Evolutionary conservation across 1,140 invertebrate genomes (phyloP).

Genomic region (Drosophila subobscura): DNA sequence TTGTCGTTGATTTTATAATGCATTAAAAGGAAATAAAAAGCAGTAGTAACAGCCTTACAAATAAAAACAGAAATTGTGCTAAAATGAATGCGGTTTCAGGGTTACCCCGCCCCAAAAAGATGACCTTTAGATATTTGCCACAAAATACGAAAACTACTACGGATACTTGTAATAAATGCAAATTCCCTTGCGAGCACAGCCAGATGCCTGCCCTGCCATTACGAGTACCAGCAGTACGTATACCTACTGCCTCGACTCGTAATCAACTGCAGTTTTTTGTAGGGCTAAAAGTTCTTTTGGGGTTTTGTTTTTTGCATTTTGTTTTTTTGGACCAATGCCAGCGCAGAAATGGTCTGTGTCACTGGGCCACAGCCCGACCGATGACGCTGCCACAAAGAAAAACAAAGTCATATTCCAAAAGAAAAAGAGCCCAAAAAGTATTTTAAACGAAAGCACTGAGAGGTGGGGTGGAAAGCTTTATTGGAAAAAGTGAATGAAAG

Average conservation of each 20-base stretch:
- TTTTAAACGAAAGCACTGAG: not conserved
- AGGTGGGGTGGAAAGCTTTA: too few species aligned
- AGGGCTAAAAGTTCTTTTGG: not conserved
- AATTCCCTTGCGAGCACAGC: constrained; percentile 4
- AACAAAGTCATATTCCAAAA: constrained; percentile 14
- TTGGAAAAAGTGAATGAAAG: too few species aligned
- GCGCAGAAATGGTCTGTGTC: constrained; percentile 43
- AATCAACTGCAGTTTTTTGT: constrained; percentile 5
- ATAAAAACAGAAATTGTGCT: not conserved
- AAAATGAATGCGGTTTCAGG: constrained; percentile 11
- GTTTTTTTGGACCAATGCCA: constrained; percentile 43
- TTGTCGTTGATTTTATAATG: constrained; percentile 17
- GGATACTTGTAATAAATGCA: constrained; percentile 8
- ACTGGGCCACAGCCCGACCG: constrained; percentile 18
- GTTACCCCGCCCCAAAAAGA: not conserved
- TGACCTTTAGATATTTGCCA: constrained; percentile 4
- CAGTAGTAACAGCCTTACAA: not conserved
- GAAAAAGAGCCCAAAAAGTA: constrained; percentile 4
- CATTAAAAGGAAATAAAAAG: constrained; percentile 24
- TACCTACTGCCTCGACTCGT: not conserved
- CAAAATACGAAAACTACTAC: not conserved
- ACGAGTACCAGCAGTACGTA: too few species aligned
- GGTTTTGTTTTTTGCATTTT: not conserved
- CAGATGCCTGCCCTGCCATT: constrained; percentile 3
- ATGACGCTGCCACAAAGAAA: not conserved